Percentiles rank a stretch among this genome's conserved stretches.
These are phyloP conservation scores for Torymus auratus DNA, from an alignment of 2,888 invertebrate species.

Conservation along the genomic window DNA sequence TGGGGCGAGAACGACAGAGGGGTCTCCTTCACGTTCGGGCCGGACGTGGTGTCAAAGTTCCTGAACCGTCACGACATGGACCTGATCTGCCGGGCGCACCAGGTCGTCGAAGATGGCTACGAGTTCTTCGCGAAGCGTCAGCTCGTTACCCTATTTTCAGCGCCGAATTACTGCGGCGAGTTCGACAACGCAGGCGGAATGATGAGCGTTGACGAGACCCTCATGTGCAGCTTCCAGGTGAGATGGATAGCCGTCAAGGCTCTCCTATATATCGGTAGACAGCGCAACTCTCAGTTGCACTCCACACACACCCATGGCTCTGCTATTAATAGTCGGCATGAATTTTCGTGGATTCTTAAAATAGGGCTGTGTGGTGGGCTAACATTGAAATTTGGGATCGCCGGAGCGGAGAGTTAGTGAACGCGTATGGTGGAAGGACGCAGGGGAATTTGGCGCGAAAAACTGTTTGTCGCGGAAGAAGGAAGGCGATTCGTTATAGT, in stretches of 20 bases:
- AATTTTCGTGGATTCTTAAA: slow-evolving; percentile 46
- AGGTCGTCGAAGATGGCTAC: slow-evolving; percentile 99
- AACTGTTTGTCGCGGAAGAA: background rate
- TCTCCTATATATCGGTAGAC: background rate
- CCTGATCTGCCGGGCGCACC: slow-evolving; percentile 96
- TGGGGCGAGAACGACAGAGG: slow-evolving; percentile 99
- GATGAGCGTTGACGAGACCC: slow-evolving; percentile 99
- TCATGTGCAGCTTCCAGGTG: slow-evolving; percentile 99
- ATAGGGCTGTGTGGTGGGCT: slow-evolving; percentile 17
- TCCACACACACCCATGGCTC: too few species aligned
- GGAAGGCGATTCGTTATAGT: too few species aligned
- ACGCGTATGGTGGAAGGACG: background rate
- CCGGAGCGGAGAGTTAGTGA: background rate
- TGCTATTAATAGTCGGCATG: slow-evolving; percentile 37
- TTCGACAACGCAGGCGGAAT: slow-evolving; percentile 99
- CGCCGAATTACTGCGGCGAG: slow-evolving; percentile 98
- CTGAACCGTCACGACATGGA: slow-evolving; percentile 97
- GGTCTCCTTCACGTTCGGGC: slow-evolving; percentile 98
- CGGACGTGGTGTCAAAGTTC: slow-evolving; percentile 97
- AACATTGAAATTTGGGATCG: slow-evolving; percentile 40
- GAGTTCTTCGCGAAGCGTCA: slow-evolving; percentile 99
- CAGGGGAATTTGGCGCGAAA: background rate
- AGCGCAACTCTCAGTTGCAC: too few species aligned
- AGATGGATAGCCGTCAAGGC: slow-evolving; percentile 50
- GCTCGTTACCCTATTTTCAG: slow-evolving; percentile 98